Evolutionary conservation across 2,888 invertebrate genomes (phyloP).

Genomic region (Scaptomyza polygonia): DNA sequence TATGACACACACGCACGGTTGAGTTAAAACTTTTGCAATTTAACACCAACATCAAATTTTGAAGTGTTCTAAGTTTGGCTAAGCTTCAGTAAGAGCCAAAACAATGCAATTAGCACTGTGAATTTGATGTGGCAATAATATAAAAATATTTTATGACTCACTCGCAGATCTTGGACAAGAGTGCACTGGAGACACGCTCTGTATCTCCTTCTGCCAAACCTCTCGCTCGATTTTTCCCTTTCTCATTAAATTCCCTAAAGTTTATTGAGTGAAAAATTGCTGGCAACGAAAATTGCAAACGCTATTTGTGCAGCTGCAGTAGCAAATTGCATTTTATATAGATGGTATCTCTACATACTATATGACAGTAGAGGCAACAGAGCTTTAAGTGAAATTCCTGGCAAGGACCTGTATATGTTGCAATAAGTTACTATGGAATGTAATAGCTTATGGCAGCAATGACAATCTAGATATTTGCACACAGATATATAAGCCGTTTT

Average conservation of each 20-base stretch:
- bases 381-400: conserved; percentile 4
- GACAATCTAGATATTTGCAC: neutral
- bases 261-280: conserved; percentile 66
- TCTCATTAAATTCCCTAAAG: conserved; percentile 46
- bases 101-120: conserved; percentile 63
- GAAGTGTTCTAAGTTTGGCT: conserved; percentile 5
- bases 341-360: neutral
- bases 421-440: neutral
- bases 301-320: conserved; percentile 37
- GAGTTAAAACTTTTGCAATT: conserved; percentile 1
- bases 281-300: conserved; percentile 36
- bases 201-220: neutral
- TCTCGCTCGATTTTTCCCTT: neutral
- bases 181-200: conserved; percentile 5
- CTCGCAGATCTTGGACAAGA: no score
- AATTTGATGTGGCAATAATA: conserved; percentile 40
- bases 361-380: neutral
- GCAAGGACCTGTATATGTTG: conserved; percentile 1
- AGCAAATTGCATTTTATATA: conserved; percentile 22
- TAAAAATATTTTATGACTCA: conserved; percentile 62
- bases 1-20: neutral
- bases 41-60: neutral
- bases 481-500: neutral
- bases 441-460: neutral
- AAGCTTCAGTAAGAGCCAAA: conserved; percentile 3